phyloP scores from a whole-genome alignment of 2,888 invertebrate genomes.

The Argynnis bischoffii region DNA sequence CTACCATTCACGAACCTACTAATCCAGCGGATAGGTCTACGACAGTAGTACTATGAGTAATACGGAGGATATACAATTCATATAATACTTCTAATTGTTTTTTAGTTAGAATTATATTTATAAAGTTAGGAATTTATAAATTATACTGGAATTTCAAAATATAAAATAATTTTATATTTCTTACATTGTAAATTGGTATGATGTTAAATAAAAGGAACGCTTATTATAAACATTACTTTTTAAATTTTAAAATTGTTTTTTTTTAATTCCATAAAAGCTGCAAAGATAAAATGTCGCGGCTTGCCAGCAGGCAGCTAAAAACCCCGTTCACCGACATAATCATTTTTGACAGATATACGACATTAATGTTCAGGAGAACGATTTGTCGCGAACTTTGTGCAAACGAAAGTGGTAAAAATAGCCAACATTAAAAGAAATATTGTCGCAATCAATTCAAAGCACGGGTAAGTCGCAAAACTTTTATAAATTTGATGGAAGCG shows the following conservation, averaged over 20 bases:
- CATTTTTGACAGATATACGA: constrained; percentile 47
- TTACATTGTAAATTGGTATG: too few species aligned
- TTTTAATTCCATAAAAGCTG: background rate
- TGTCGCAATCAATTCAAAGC: constrained; percentile 20
- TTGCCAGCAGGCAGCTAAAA: constrained; percentile 6
- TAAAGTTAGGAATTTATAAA: too few species aligned
- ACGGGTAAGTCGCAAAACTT: constrained; percentile 37
- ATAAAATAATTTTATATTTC: too few species aligned
- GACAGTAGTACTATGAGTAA: too few species aligned
- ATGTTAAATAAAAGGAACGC: background rate
- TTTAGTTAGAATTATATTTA: too few species aligned
- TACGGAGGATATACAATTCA: too few species aligned
- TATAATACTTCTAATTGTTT: too few species aligned
- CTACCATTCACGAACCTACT: too few species aligned
- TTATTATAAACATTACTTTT: background rate
- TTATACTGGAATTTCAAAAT: too few species aligned
- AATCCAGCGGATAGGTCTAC: too few species aligned
- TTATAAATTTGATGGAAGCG: constrained; percentile 10
- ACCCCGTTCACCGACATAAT: constrained; percentile 20
- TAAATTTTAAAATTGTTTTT: background rate
- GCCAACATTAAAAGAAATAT: constrained; percentile 19
- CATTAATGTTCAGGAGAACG: constrained; percentile 44
- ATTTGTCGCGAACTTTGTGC: constrained; percentile 56
- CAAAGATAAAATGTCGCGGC: constrained; percentile 3
- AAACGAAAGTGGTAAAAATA: constrained; percentile 46